A percentile compares a stretch with the other conserved stretches of the same genome.
phyloP scores from a whole-genome alignment of 2,113 vertebrate genomes.

The Otis tarda region DNA sequence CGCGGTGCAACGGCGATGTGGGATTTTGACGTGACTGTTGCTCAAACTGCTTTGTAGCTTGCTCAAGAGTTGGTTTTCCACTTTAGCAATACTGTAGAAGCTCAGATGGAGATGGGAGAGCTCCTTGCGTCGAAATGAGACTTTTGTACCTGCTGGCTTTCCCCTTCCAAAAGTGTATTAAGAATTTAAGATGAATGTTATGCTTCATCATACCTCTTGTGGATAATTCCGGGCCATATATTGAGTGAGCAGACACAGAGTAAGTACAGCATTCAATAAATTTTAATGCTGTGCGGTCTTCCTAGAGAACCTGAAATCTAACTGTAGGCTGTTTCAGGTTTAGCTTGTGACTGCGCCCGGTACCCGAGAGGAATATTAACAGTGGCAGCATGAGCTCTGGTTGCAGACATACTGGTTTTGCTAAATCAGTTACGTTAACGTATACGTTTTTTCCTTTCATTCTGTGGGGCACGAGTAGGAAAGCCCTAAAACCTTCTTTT shows the following conservation, averaged over 20 bases:
- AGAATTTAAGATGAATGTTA: background rate
- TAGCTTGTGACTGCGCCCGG: background rate
- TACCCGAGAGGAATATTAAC: background rate
- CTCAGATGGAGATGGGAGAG: background rate
- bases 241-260: background rate
- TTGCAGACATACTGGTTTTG: background rate
- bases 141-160: background rate
- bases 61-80: background rate
- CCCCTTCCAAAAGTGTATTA: background rate
- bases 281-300: background rate
- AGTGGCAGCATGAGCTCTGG: background rate
- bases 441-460: background rate
- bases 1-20: background rate
- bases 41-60: background rate
- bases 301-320: background rate
- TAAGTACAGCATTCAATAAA: background rate
- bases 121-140: background rate
- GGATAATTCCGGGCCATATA: background rate
- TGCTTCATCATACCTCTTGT: background rate
- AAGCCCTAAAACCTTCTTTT: background rate
- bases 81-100: fast-evolving
- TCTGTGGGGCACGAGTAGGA: background rate
- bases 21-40: background rate
- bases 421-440: background rate
- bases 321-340: background rate